Percentiles rank a stretch among this genome's conserved stretches.
These are phyloP conservation scores for Himantopus leucocephalus DNA, from an alignment of 2,113 vertebrate genomes.

Conservation along the genomic window DNA sequence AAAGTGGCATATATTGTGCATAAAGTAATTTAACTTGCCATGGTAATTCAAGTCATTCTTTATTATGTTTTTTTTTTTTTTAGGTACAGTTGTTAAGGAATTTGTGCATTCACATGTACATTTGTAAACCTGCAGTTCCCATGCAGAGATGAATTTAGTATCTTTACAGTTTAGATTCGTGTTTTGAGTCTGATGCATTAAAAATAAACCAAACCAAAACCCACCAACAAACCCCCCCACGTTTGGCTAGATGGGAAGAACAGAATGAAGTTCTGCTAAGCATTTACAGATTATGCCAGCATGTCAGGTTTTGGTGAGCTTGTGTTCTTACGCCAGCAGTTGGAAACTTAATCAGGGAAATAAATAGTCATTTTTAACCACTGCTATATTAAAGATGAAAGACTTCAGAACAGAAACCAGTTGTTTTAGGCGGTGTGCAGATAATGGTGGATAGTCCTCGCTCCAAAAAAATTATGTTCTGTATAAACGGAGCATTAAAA, in stretches of 20 bases:
- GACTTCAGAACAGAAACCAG: conserved; percentile 1
- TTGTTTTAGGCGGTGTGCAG: background rate
- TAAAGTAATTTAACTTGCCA: background rate
- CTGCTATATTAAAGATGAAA: conserved; percentile 17
- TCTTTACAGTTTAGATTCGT: background rate
- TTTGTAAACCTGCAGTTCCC: background rate
- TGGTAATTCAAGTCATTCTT: background rate
- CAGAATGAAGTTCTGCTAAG: background rate
- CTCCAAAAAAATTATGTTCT: background rate
- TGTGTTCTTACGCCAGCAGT: conserved; percentile 4
- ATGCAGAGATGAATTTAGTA: background rate
- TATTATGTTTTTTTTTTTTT: background rate
- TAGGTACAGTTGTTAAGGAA: background rate
- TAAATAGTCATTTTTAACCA: conserved; percentile 24
- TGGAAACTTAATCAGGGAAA: conserved; percentile 42
- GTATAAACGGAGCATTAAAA: background rate
- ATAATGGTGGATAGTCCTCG: background rate
- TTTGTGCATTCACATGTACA: fast-evolving
- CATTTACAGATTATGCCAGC: conserved; percentile 9
- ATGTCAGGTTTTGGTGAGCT: conserved; percentile 1
- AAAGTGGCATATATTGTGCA: background rate
- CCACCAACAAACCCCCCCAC: background rate
- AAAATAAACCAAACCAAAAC: background rate
- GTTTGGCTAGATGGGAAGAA: background rate
- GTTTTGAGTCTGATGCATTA: background rate